These are phyloP conservation scores for Bucorvus abyssinicus DNA, from an alignment of 2,797 vertebrate genomes.

Conservation along the genomic window DNA sequence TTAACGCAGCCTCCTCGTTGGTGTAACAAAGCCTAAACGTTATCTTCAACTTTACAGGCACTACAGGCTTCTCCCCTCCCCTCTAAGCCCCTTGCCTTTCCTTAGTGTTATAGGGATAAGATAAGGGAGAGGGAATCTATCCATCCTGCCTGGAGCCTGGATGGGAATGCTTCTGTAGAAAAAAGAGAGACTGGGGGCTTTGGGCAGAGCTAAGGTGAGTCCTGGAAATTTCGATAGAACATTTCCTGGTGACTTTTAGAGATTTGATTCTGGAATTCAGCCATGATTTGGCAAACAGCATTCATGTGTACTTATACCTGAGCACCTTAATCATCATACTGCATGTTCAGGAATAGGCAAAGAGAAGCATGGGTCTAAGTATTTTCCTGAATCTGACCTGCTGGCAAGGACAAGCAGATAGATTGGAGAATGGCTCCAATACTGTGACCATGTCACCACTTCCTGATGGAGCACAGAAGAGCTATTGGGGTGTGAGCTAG, in stretches of 20 bases:
- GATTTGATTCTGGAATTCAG: neutral
- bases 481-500: neutral
- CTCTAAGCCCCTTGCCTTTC: slow-evolving; percentile 13
- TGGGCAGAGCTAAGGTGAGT: neutral
- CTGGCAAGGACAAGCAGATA: neutral
- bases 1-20: slow-evolving; percentile 51
- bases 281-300: neutral
- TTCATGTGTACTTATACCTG: neutral
- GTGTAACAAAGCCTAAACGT: slow-evolving; percentile 68
- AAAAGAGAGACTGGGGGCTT: neutral
- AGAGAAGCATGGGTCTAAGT: neutral
- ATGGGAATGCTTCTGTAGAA: neutral
- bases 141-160: neutral
- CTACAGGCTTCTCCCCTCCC: slow-evolving; percentile 43
- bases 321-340: neutral
- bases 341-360: neutral
- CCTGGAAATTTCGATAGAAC: neutral
- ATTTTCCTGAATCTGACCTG: neutral
- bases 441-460: neutral
- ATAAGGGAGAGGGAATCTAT: slow-evolving; percentile 33
- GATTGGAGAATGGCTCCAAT: neutral
- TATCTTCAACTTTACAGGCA: slow-evolving; percentile 71
- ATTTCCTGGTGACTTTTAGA: neutral
- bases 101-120: slow-evolving; percentile 25
- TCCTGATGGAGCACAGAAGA: neutral